Base-by-base conservation (phyloP, 2,797 vertebrate genomes). In the Selene dorsalis region DNA sequence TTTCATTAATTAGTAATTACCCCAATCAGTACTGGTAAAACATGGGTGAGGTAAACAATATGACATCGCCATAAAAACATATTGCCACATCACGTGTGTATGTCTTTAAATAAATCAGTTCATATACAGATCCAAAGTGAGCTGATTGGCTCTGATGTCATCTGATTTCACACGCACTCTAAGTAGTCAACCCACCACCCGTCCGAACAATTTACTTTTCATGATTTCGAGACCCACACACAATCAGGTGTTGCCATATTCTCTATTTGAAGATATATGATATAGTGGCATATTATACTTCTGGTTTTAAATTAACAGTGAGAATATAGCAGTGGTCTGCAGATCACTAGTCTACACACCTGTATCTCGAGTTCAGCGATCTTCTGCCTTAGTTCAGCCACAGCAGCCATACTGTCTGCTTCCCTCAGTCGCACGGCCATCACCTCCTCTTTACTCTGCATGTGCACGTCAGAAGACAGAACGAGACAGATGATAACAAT, bases 351-450 rank as follows among this genome's bases (percentile, higher is more conserved):
- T 43, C 43, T 7, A 20, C 17, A 47, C 74, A 97, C 97, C 96
- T 98, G 97, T 88, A 98, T 97, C 92, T 98, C 97, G 14, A 99
- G 95, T 56, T 99, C 97, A 0, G 97, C 96, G 0, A 98, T 94
- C 84, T 93, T 95, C 93, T 98, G 97, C 57, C 97, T 92, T 91
- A 99, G 96, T 86, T 99, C 97, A 2, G 97, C 97, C 90, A 97
- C 94, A 1, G 95, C 96, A 0, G 97, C 97, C 96, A 99, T 97
- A 84, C 96, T 97, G 93, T 99, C 97, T 0, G 97, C 97, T 91
- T 98, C 97, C 70, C 97, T 94, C 83, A 99, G 94, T 20, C 97
- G 94, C 61, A 96, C 97, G 0, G 96, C 97, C 97, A 99, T 98
- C 93, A 98, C 97, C 80, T 98, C 97, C 90, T 99, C 97, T 93